Base-by-base conservation (phyloP, 2,113 vertebrate genomes). In the Myxocyprinus asiaticus region DNA sequence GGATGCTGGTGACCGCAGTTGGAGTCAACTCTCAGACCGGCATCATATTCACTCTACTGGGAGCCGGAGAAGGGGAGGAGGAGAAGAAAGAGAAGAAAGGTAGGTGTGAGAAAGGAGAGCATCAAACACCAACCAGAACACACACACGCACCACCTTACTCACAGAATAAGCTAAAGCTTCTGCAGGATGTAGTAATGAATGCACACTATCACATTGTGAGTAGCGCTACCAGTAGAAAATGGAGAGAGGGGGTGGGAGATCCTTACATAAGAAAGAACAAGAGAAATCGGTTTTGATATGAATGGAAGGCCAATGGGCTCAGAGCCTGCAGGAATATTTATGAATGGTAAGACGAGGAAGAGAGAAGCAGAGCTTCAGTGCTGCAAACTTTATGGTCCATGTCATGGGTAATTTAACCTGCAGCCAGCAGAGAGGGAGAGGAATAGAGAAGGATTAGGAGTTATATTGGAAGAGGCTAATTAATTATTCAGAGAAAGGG, bases 1-100 rank as follows among this genome's bases (percentile, higher is more conserved):
- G 91, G 81, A 94, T 94, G 93, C 85, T 94, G 81, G 93, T 94
- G 79, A 94, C 93, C 2, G 93, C 93, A 5, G 93, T 93, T 14
- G 93, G 93, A 0, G 85, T 93, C 45, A 94, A 94, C 88, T 94
- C 93, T 2, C 93, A 94, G 87, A 92, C 89, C 0, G 93, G 93
- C 47, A 94, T 94, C 87, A 94, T 94, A 85, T 94, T 92, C 85
- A 94, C 93, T 14, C 84, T 94, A 22, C 88, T 94, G 70, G 93
- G 93, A 0, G 90, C 93, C 7, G 93, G 93, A 84, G 93, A 94
- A 48, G 6, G 88, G 62, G 92, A 94, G 81, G 92, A 93, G 4
- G 91, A 94, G 68, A 86, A 76, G 5, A 93, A 93, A 78, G 92
- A 93, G 58, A 94, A 93, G 83, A 94, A 94, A 90, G 93, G 92